Conservation (phyloP, 35 echinoderm and acorn worm species). For the Chiridota heheva region DNA sequence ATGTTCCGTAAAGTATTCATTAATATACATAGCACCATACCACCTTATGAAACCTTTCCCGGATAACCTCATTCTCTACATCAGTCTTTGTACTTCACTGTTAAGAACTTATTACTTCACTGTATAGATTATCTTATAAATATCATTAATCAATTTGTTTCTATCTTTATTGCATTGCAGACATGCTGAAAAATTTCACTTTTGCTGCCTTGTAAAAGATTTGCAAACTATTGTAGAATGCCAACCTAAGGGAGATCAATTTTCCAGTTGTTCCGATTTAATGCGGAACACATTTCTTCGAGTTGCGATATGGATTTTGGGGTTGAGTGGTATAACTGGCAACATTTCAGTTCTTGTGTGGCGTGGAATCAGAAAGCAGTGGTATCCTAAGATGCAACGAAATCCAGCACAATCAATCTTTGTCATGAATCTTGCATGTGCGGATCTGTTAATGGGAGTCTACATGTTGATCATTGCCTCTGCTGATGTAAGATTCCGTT, state of each 20-base stretch:
- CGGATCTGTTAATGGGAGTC: constrained; percentile 37
- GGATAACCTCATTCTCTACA: too few relatives aligned
- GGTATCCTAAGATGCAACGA: not conserved
- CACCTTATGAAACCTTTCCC: too few relatives aligned
- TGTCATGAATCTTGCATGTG: constrained; percentile 35
- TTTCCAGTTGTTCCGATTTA: constrained; percentile 87
- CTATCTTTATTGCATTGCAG: constrained; percentile 41
- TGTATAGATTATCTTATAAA: too few relatives aligned
- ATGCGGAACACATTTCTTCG: constrained; percentile 80
- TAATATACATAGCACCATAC: too few relatives aligned
- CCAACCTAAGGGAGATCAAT: constrained; percentile 60
- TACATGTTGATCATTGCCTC: constrained; percentile 36
- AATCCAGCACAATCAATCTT: constrained; percentile 22
- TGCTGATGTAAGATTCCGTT: constrained; percentile 11
- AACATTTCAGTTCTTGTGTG: constrained; percentile 78
- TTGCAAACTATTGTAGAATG: constrained; percentile 32
- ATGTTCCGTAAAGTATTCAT: too few relatives aligned
- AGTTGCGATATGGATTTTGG: constrained; percentile 81
- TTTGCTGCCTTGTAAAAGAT: constrained; percentile 62
- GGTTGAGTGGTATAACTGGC: constrained; percentile 70
- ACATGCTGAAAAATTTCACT: constrained; percentile 75
- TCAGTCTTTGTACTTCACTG: too few relatives aligned
- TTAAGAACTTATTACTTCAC: too few relatives aligned
- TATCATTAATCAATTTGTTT: too few relatives aligned
- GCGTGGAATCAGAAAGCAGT: constrained; percentile 44